These are phyloP conservation scores for Oceanites oceanicus DNA, from an alignment of 2,113 vertebrate species.

Conservation along the genomic window DNA sequence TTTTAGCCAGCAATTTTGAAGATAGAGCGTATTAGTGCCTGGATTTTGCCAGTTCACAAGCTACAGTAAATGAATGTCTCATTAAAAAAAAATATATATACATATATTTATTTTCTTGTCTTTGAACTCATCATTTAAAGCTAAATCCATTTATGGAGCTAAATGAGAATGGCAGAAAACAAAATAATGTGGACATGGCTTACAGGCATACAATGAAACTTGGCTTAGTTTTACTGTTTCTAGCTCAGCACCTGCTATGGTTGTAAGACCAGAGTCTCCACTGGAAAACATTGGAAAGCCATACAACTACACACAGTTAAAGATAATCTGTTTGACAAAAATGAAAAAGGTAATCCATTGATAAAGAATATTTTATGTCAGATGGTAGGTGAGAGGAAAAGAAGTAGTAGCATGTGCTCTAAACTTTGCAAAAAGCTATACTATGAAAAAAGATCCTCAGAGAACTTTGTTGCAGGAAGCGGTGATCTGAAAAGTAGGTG, in stretches of 20 bases:
- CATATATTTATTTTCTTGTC: not conserved
- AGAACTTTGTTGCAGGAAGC: not conserved
- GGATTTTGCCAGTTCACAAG: not conserved
- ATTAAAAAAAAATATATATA: not conserved
- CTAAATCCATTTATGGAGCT: not conserved
- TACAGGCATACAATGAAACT: not conserved
- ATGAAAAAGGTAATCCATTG: not conserved
- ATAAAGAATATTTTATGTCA: not conserved
- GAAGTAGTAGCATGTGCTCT: not conserved
- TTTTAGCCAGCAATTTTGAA: not conserved
- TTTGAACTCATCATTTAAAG: not conserved
- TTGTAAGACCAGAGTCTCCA: not conserved
- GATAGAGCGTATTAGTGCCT: not conserved
- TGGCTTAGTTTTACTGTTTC: not conserved
- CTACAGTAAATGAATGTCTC: not conserved
- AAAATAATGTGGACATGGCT: not conserved
- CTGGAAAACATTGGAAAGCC: not conserved
- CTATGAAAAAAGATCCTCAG: not conserved
- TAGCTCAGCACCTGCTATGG: not conserved
- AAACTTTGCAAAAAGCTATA: rapidly evolving
- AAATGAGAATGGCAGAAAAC: not conserved
- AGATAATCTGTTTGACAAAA: not conserved
- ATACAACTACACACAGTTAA: not conserved
- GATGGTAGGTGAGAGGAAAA: not conserved
- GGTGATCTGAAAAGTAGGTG: not conserved